phyloP scores from a whole-genome alignment of 2,797 vertebrate genomes.

The Glyptemys insculpta region DNA sequence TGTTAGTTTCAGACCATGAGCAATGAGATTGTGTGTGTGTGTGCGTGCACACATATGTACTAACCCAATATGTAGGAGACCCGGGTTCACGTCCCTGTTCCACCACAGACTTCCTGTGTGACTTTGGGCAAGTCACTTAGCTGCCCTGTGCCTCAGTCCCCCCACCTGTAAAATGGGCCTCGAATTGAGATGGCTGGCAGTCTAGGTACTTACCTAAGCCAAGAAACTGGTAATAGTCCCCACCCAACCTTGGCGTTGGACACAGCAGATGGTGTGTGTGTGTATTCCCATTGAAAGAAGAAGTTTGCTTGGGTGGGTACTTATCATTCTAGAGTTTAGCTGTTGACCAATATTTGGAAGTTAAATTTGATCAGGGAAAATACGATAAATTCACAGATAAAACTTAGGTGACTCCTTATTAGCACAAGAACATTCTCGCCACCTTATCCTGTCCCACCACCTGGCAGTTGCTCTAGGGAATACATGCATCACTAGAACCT shows the following conservation, averaged over 20 bases:
- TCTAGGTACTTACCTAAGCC: neutral
- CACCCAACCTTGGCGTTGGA: neutral
- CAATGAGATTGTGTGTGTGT: no score
- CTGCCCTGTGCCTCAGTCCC: neutral
- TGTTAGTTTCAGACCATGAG: neutral
- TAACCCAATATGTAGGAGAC: neutral
- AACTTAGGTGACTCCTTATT: neutral
- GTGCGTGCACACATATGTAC: neutral
- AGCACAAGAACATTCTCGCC: neutral
- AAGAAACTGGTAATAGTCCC: neutral
- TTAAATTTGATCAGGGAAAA: neutral
- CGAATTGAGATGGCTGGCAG: neutral
- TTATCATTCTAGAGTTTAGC: neutral
- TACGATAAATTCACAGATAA: neutral
- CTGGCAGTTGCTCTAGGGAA: neutral
- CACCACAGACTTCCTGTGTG: neutral
- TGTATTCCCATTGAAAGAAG: neutral
- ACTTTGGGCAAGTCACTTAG: neutral
- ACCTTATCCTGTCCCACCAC: neutral
- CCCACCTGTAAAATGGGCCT: neutral
- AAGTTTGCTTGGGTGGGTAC: neutral
- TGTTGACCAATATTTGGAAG: neutral
- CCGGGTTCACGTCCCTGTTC: neutral
- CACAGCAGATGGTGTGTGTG: neutral
- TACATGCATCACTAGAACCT: neutral